A percentile compares a stretch with the other conserved stretches of the same genome.
Conservation (phyloP, 2,797 vertebrate species). For the Xerus rutilus region DNA sequence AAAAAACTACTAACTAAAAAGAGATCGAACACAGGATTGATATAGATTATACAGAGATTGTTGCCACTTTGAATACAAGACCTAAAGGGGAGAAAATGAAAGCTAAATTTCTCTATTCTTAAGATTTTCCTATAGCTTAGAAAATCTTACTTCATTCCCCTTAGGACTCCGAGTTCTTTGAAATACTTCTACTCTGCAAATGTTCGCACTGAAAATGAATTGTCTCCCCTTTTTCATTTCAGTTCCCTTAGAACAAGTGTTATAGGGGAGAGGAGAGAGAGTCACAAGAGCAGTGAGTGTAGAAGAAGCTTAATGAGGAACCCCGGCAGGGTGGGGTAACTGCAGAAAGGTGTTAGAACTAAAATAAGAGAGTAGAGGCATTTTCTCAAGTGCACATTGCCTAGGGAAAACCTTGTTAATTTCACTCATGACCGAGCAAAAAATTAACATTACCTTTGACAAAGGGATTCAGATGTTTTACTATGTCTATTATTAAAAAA, state of each 20-base stretch:
- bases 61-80: neutral
- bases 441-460: neutral
- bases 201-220: conserved; percentile 3
- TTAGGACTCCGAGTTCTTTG: neutral
- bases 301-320: neutral
- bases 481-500: neutral
- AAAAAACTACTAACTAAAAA: neutral
- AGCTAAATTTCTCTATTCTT: neutral
- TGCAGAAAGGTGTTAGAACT: neutral
- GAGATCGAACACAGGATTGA: neutral
- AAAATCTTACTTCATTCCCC: neutral
- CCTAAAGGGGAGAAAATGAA: neutral
- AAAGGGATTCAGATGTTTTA: neutral
- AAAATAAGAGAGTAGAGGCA: accelerated
- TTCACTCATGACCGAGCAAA: neutral
- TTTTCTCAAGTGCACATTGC: neutral
- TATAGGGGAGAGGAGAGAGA: neutral
- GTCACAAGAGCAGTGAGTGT: neutral
- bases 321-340: accelerated
- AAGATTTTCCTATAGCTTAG: neutral
- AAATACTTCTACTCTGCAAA: neutral
- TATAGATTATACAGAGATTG: neutral
- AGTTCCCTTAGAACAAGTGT: neutral
- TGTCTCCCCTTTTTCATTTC: neutral
- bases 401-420: neutral